Conservation (phyloP, 64 coral and sea anemone species). For the Actinia equina region DNA sequence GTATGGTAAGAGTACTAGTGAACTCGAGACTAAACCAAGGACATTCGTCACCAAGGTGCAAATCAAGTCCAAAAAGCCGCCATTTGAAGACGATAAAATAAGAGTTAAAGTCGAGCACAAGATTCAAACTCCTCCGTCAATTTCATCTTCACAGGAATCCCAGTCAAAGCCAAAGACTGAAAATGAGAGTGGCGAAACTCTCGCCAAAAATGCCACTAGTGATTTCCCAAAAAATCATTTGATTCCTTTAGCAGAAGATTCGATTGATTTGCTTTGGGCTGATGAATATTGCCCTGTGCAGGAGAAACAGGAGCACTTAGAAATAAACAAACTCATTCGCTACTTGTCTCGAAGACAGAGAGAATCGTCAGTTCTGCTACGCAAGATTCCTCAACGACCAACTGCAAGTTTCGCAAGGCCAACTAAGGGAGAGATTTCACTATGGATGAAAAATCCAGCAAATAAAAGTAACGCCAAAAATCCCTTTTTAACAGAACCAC, state of each 20-base stretch:
- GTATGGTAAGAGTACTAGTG: not conserved
- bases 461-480: not conserved
- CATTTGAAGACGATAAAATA: not conserved
- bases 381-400: not conserved
- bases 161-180: not conserved
- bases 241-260: not conserved
- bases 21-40: not conserved
- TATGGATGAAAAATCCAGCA: conserved; percentile 9
- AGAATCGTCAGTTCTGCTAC: not conserved
- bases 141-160: not conserved
- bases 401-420: not conserved
- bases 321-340: not conserved
- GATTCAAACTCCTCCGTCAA: not conserved
- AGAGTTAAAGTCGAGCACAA: not conserved
- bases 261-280: conserved; percentile 8
- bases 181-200: not conserved
- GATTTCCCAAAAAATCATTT: not conserved
- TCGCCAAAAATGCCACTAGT: not conserved
- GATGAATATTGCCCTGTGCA: not conserved
- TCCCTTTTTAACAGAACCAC: not conserved
- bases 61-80: not conserved
- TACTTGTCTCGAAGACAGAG: not conserved
- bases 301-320: not conserved
- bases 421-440: not conserved
- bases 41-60: not conserved